phyloP scores from a whole-genome alignment of 2,888 invertebrate species.

The Hedychridium roseum region DNA sequence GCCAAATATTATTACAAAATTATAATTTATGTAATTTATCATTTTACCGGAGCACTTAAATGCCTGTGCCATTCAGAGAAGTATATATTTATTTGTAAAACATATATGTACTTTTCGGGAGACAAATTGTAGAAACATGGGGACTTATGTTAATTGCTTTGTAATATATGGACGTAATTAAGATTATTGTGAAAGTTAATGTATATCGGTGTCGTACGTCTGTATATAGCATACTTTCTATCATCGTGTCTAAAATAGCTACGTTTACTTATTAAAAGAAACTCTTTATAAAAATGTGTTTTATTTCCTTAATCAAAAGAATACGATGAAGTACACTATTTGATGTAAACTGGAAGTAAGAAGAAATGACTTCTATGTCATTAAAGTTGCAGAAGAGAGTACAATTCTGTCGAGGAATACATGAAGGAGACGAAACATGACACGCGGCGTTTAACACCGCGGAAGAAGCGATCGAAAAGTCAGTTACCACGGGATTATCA shows the following conservation, averaged over 20 bases:
- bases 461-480: background rate
- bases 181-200: slow-evolving; percentile 33
- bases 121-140: slow-evolving; percentile 1
- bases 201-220: slow-evolving; percentile 47
- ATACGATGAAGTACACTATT: no score
- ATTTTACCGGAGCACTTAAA: slow-evolving; percentile 18
- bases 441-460: no score
- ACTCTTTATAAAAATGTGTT: slow-evolving; percentile 33
- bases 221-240: slow-evolving; percentile 50
- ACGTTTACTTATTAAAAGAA: slow-evolving; percentile 47
- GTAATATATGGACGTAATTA: background rate
- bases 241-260: slow-evolving; percentile 35
- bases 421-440: no score
- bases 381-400: no score
- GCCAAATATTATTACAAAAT: slow-evolving; percentile 14
- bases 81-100: slow-evolving; percentile 34
- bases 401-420: no score
- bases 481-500: background rate
- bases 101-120: slow-evolving; percentile 1
- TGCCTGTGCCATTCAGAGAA: slow-evolving; percentile 27
- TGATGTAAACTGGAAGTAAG: no score
- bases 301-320: no score
- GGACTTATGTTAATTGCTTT: background rate
- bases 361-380: no score
- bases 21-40: slow-evolving; percentile 16